Base-by-base conservation (phyloP, 1,140 invertebrate species). In the Macrobrachium nipponense region DNA sequence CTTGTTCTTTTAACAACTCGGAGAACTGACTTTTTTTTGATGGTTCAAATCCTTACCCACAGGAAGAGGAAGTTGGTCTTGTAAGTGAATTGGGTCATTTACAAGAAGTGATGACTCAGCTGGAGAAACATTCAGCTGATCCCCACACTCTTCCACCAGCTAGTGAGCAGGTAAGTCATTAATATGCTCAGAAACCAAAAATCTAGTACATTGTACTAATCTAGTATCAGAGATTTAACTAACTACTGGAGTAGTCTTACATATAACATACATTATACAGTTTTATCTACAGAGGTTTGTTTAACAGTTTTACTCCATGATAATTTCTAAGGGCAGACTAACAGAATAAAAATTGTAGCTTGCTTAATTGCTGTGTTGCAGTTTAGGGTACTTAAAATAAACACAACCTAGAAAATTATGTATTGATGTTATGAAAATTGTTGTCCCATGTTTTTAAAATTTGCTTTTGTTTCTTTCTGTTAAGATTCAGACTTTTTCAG, bases 11-110 rank as follows among this genome's bases (percentile, higher is more conserved):
- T 36, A 36, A 36, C 27, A 36, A 4, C 27, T 36, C 27, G 4
- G 27, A 36, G 27, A 36, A 4, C 27, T 36, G 27, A 36, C 27
- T 51, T 12, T 51, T 51, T 51, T 51, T 8, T 51, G 5, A 51
- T 51, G 51, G 51, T 5, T 51, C 8, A 51, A 51, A 51, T 23
- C 86, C 89, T 84, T 80, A 89, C 87, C 91, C 91, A 60, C 91
- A 98, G 96, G 96, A 98, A 91, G 96, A 97, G 91, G 97, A 99
- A 93, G 94, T 98, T 66, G 94, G 95, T 10, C 96, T 98, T 95
- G 90, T 98, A 90, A 95, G 95, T 90, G 98, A 98, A 92, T 93
- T 98, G 87, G 96, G 95, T 10, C 96, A 98, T 92, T 92, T 97
- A 51, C 88, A 89, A 68, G 89, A 90, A 64, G 83, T 90, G 62